A percentile compares a stretch with the other conserved stretches of the same genome.
phyloP scores from a whole-genome alignment of 2,888 invertebrate genomes.

The Serripes groenlandicus region DNA sequence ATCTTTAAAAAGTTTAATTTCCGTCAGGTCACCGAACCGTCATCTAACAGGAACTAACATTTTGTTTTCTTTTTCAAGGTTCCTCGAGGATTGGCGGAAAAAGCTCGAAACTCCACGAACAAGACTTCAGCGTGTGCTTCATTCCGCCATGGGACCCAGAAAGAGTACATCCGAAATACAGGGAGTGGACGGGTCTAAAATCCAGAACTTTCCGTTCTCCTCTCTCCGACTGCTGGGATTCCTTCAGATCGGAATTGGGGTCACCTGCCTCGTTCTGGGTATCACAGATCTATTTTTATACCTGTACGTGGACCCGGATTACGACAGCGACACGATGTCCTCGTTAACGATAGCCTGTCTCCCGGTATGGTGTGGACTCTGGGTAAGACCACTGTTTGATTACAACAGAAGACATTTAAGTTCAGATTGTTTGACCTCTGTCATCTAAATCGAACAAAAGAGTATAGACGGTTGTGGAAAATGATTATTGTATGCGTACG shows the following conservation, averaged over 20 bases:
- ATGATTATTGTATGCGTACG: too few species aligned
- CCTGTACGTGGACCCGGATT: constrained; percentile 61
- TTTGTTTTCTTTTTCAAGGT: constrained; percentile 7
- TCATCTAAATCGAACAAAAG: too few species aligned
- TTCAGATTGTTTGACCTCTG: too few species aligned
- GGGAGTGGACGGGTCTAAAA: constrained; percentile 67
- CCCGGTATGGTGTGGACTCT: constrained; percentile 79
- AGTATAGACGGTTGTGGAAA: too few species aligned
- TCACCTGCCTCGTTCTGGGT: constrained; percentile 68
- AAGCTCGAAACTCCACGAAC: constrained; percentile 8
- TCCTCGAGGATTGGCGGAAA: constrained; percentile 19
- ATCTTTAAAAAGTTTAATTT: background rate
- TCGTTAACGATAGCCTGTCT: constrained; percentile 72
- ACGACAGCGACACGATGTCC: constrained; percentile 57
- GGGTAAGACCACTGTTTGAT: constrained; percentile 74
- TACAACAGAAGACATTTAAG: too few species aligned
- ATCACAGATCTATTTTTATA: constrained; percentile 72
- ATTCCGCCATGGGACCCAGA: constrained; percentile 16
- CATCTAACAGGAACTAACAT: background rate
- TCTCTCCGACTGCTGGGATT: constrained; percentile 72
- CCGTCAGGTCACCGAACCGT: background rate
- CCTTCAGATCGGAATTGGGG: constrained; percentile 73
- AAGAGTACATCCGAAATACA: constrained; percentile 49
- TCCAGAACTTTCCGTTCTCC: constrained; percentile 72
- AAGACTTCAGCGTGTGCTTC: background rate